Evolutionary conservation across 2,888 invertebrate species (phyloP), one percentile per base, ranked within the genome.

Genomic region (Pyrgus malvae): DNA sequence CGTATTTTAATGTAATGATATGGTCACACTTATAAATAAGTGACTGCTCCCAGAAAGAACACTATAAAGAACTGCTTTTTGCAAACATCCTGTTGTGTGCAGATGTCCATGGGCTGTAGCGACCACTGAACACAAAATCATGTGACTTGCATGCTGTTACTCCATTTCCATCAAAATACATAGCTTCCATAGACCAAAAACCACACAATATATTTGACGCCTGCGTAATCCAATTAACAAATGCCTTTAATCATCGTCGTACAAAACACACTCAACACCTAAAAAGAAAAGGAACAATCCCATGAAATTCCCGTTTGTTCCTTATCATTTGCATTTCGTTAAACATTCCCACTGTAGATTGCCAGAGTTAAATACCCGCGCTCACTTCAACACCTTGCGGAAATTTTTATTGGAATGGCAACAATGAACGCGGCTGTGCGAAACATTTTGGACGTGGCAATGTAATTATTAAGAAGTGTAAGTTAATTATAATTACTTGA

Each of bases 361-460:
- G 54, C 54, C 54, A 46, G 46, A 46, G 54, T 54, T 54, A 54
- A 54, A 46, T 54, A 54, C 54, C 40, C 46, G 58, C 76, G 74
- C 81, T 79, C 73, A 67, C 75, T 74, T 82, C 80, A 83, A 80
- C 84, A 83, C 84, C 83, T 84, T 69, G 72, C 67, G 68, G 59
- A 72, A 67, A 67, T 78, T 82, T 81, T 81, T 81, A 80, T 80
- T 81, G 69, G 66, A 62, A 60, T 62, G 57, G 65, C 66, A 70
- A 70, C 75, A 72, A 72, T 74, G 58, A 7, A 41, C 61, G 5
- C 55, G 44, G 56, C 66, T 61, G 41, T 56, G 5, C 1, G 48
- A 66, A 62, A 0, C 6, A 50, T 21, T 16, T 17, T 58, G 51
- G 51, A 53, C 7, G 21, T 16, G 42, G 1, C 35, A 25, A 33